Evolutionary conservation across 2,113 vertebrate genomes (phyloP), one percentile per base, ranked within the genome.

Genomic region (Crotophaga sulcirostris): DNA sequence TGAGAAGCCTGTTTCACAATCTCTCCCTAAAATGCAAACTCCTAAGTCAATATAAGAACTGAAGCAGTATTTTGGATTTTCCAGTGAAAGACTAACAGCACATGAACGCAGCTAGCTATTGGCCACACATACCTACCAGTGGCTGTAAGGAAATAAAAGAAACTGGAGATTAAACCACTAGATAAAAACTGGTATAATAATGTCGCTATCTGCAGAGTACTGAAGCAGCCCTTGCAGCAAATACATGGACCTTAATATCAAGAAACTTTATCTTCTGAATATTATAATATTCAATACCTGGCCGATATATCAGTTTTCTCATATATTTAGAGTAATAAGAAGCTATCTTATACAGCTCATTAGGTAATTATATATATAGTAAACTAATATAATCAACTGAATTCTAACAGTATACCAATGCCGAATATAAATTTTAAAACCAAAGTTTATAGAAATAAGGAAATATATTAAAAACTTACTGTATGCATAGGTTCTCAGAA

Each of bases 401-500:
- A 44, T 73, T 77, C 67, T 62, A 40, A 40, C 13, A 76, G 13
- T 20, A 12, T 52, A 45, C 54, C 13, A 68, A 89, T 23, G 79
- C 1, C 7, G 64, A 83, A 56, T 20, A 80, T 20, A 86, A 74
- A 66, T 29, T 52, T 11, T 68, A 82, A 72, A n/a, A 12, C 14
- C 6, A 40, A 68, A 75, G 4, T 18, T 54, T 34, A 58, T 8
- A 93, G 34, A 72, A 97, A 89, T 54, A 94, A 86, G 31, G 85
- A 96, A 84, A 81, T 64, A 64, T 3, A 82, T 47, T 36, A 60
- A 89, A 90, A 89, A 98, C 98, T 98, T 98, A 99, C 99, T 97
- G 93, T 98, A 98, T 96, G 99, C 99, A 90, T 99, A 99, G 96
- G 98, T 98, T 98, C 98, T 98, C 85, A 99, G 98, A 95, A 99